Conservation (phyloP, 2,797 vertebrate species). For the Acropternis orthonyx region DNA sequence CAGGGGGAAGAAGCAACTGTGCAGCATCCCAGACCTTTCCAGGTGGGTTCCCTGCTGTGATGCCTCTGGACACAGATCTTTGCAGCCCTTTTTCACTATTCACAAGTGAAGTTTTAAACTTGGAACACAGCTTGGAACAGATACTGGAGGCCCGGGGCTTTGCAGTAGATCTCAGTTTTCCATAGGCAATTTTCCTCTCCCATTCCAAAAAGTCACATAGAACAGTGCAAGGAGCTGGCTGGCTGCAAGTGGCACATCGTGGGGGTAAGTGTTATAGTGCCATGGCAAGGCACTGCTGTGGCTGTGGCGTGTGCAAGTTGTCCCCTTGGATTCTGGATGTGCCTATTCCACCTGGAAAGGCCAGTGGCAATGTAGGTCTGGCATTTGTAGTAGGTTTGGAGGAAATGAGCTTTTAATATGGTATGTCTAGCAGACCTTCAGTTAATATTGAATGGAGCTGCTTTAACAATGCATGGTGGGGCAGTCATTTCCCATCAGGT, state of each 20-base stretch:
- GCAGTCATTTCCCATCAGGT: neutral
- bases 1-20: too few relatives aligned
- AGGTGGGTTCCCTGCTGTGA: neutral
- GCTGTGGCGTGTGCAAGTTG: rapidly evolving
- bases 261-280: neutral
- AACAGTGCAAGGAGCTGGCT: neutral
- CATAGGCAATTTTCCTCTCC: neutral
- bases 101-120: neutral
- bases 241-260: rapidly evolving
- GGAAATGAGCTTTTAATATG: conserved; percentile 13
- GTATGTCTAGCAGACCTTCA: neutral
- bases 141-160: neutral
- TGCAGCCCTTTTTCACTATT: neutral
- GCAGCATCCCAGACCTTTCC: neutral
- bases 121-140: neutral
- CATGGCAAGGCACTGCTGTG: rapidly evolving
- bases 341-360: neutral
- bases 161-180: neutral
- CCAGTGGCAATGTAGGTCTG: rapidly evolving
- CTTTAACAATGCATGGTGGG: neutral
- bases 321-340: neutral
- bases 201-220: rapidly evolving
- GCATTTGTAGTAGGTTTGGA: neutral
- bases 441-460: conserved; percentile 21
- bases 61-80: neutral